These are phyloP conservation scores for Oenanthe melanoleuca DNA, from an alignment of 2,113 vertebrate species.

Conservation along the genomic window DNA sequence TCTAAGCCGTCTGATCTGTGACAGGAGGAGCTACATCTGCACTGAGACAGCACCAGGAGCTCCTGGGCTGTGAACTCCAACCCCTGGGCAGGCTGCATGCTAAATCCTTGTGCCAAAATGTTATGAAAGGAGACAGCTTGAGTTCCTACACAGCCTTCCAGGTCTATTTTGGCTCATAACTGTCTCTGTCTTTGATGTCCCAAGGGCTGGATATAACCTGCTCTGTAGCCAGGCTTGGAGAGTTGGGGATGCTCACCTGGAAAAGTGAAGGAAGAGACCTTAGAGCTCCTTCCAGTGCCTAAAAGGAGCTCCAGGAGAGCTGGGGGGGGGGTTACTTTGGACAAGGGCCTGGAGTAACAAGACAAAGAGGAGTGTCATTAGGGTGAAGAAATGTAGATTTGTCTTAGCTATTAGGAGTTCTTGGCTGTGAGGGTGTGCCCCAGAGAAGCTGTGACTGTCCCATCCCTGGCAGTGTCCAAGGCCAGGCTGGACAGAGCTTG, in stretches of 20 bases:
- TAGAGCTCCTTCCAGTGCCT: not conserved
- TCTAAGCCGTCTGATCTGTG: not conserved
- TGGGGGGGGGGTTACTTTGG: too few species aligned
- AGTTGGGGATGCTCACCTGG: not conserved
- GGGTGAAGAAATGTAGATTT: not conserved
- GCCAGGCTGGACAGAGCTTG: accelerated
- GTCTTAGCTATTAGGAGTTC: not conserved
- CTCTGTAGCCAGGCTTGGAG: not conserved
- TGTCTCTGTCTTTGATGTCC: not conserved
- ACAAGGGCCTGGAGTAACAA: not conserved
- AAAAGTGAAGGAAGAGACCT: not conserved
- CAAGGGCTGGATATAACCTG: not conserved
- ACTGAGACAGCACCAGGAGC: not conserved
- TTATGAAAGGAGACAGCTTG: not conserved
- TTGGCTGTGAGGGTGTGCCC: not conserved
- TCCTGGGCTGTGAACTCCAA: not conserved
- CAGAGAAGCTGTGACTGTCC: not conserved
- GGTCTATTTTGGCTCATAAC: not conserved
- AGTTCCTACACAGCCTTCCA: not conserved
- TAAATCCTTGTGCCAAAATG: not conserved
- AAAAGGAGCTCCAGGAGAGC: not conserved
- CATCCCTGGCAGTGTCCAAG: not conserved
- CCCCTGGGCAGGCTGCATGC: not conserved
- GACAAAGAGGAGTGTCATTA: not conserved
- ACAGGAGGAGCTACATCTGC: not conserved